Evolutionary conservation across 1,140 invertebrate genomes (phyloP).

Genomic region (Pogonomyrmex californicus): DNA sequence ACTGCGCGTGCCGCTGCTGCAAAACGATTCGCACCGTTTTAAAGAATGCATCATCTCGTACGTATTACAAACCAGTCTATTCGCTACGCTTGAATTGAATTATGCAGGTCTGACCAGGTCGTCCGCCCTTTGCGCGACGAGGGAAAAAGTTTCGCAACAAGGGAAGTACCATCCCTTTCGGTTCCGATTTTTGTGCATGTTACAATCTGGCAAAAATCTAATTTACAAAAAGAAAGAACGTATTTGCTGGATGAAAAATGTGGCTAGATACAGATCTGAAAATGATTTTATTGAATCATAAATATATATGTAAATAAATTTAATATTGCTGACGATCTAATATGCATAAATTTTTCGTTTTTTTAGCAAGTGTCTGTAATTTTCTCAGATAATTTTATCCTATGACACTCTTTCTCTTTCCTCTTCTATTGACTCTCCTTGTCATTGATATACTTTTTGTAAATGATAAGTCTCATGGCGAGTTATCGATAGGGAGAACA

Average conservation of each 20-base stretch:
- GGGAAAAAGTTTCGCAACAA: neutral
- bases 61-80: conserved; percentile 34
- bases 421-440: neutral
- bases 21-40: conserved; percentile 41
- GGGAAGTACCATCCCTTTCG: neutral
- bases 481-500: conserved; percentile 15
- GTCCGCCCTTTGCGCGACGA: neutral
- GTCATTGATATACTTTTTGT: neutral
- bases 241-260: too few species aligned
- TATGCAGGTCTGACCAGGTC: neutral
- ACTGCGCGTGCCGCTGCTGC: conserved; percentile 39
- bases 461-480: neutral
- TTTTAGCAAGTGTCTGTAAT: too few species aligned
- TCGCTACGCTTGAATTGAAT: conserved; percentile 11
- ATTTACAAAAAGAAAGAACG: neutral
- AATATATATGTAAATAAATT: too few species aligned
- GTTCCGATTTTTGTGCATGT: neutral
- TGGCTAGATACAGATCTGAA: too few species aligned
- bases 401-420: neutral
- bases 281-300: too few species aligned
- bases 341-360: too few species aligned
- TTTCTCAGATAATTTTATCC: neutral
- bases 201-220: neutral
- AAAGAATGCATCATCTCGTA: conserved; percentile 38
- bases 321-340: too few species aligned